Conservation (phyloP, 2,113 vertebrate genomes). For the Sitta europaea region DNA sequence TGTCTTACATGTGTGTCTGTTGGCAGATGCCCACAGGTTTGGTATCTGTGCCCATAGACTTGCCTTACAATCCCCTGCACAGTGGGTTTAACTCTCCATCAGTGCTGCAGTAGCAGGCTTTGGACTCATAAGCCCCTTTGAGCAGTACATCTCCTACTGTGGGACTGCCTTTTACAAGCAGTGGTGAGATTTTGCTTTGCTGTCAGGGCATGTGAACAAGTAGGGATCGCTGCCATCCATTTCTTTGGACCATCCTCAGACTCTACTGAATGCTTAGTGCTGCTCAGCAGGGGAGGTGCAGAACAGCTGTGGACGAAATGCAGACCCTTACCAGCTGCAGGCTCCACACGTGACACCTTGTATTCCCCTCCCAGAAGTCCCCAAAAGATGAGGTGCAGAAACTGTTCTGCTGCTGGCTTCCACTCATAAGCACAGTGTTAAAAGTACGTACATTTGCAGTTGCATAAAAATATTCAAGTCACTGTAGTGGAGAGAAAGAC, state of each 20-base stretch:
- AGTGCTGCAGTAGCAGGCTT: not conserved
- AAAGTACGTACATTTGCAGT: not conserved
- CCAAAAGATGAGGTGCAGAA: not conserved
- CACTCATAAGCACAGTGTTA: fast-evolving
- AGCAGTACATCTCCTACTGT: not conserved
- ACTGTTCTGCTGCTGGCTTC: not conserved
- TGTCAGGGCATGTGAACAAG: not conserved
- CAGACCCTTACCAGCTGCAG: not conserved
- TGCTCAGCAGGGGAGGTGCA: not conserved
- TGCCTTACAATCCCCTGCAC: not conserved
- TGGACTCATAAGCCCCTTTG: not conserved
- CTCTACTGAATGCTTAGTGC: not conserved
- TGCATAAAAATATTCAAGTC: not conserved
- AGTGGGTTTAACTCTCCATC: not conserved
- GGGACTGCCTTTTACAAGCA: fast-evolving
- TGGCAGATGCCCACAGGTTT: not conserved
- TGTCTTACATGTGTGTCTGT: not conserved
- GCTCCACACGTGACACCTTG: fast-evolving
- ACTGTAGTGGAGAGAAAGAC: not conserved
- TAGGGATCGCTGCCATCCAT: fast-evolving
- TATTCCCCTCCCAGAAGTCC: not conserved
- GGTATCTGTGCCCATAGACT: fast-evolving
- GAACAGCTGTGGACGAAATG: not conserved
- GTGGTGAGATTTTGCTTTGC: not conserved
- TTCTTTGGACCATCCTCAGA: not conserved